Evolutionary conservation across 2,113 vertebrate species (phyloP), one percentile per base, ranked within the genome.

Genomic region (Rafetus swinhoei): DNA sequence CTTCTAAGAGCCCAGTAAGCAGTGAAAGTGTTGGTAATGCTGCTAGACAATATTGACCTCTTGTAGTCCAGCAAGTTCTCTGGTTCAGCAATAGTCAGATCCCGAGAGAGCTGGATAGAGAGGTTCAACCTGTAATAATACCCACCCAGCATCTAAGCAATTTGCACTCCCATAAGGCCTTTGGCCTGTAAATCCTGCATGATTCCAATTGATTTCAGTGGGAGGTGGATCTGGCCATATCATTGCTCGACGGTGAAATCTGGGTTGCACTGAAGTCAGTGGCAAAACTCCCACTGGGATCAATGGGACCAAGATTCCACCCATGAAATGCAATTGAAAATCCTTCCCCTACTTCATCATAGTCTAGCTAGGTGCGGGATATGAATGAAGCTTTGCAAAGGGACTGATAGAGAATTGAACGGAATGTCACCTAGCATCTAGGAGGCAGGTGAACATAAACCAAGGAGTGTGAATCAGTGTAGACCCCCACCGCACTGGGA

Each of bases 131-230:
- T 45, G 45, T 45, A 93, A 87, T 94, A 60, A 56, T 3, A 86
- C 94, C 93, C 77, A 74, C 90, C 74, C 9, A 93, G 93, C 96
- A 95, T 95, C 95, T 90, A 95, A 95, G 96, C 93, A 96, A 91
- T 97, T 96, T 97, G 97, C 96, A 95, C 95, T 97, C 94, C 3
- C 15, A 72, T 35, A 72, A 35, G 18, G 74, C 86, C 88, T 85
- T 94, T 56, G 56, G 92, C 83, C 57, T 87, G 88, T 91, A 69
- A 9, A 18, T 69, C n/a, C 88, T 0, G 1, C 50, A 12, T 91
- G 56, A 72, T 57, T 82, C 69, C 94, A 87, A 62, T 74, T 19
- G 0, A 32, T 54, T 56, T 54, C 6, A 19, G 29, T 4, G n/a
- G 82, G 86, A 89, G 82, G 86, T 2, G 77, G 80, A 65, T 50